Conservation (phyloP, 2,888 invertebrate genomes). For the Lathronympha strigana region DNA sequence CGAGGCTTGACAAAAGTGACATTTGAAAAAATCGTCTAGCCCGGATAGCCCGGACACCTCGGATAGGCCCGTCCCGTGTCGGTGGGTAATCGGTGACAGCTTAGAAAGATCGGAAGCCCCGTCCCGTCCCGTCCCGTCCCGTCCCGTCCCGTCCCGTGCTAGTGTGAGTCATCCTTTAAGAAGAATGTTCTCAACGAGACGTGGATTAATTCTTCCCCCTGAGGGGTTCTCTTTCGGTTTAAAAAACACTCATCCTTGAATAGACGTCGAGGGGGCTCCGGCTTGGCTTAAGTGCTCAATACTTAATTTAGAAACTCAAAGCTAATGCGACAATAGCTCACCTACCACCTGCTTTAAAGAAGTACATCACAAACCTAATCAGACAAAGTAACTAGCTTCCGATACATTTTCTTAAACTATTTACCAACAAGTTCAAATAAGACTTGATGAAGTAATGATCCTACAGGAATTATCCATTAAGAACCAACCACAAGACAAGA, state of each 20-base stretch:
- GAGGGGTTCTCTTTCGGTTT: conserved; percentile 55
- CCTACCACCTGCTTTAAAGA: conserved; percentile 38
- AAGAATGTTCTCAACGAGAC: conserved; percentile 53
- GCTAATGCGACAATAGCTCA: conserved; percentile 48
- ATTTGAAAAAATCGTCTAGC: no score
- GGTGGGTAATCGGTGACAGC: no score
- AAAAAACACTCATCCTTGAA: conserved; percentile 55
- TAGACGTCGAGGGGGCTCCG: conserved; percentile 51
- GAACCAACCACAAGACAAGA: conserved; percentile 18
- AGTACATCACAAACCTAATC: conserved; percentile 14
- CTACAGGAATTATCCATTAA: conserved; percentile 46
- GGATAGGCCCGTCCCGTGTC: no score
- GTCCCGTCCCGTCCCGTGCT: no score
- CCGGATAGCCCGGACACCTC: no score
- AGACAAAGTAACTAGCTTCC: conserved; percentile 29
- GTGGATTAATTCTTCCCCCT: conserved; percentile 56
- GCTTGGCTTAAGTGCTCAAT: conserved; percentile 54
- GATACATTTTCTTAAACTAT: conserved; percentile 40
- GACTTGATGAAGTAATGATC: conserved; percentile 21
- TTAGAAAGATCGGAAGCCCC: no score
- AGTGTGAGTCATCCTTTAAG: no score
- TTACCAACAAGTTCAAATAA: conserved; percentile 32
- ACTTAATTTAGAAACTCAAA: conserved; percentile 51
- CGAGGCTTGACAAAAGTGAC: no score
- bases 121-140: no score